Conservation (phyloP, 2,797 vertebrate species). For the Falco rusticolus region DNA sequence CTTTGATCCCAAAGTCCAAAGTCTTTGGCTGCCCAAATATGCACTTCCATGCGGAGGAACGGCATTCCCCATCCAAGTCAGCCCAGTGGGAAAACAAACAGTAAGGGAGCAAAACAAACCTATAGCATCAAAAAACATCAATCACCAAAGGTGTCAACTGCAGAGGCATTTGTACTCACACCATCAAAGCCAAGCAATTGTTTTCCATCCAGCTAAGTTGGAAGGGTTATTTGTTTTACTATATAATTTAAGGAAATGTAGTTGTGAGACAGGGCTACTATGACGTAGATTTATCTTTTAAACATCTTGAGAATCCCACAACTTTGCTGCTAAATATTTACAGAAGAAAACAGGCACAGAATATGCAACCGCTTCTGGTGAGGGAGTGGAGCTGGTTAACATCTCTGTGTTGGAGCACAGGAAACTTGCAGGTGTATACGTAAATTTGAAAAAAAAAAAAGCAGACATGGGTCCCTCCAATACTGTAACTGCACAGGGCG, state of each 20-base stretch:
- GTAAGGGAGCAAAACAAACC: constrained; percentile 52
- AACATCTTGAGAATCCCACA: neutral
- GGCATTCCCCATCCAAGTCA: neutral
- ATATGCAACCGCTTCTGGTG: neutral
- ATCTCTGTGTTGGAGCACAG: neutral
- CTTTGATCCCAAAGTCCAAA: constrained; percentile 8
- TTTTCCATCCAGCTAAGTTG: neutral
- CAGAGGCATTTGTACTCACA: neutral
- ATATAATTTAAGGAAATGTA: neutral
- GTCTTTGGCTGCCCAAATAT: constrained; percentile 8
- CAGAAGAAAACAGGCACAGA: neutral
- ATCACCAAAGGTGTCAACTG: constrained; percentile 5
- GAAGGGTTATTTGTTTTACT: constrained; percentile 20
- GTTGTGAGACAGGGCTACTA: neutral
- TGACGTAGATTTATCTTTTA: neutral
- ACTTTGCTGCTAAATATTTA: neutral
- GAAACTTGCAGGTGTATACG: neutral
- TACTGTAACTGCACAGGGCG: neutral
- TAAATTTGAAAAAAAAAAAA: neutral
- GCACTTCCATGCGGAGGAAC: neutral
- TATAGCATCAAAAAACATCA: constrained; percentile 32
- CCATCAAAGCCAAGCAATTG: neutral
- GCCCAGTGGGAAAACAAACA: constrained; percentile 57
- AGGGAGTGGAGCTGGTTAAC: neutral
- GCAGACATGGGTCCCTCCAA: neutral